Evolutionary conservation across 2,113 vertebrate species (phyloP).

Genomic region (Saguinus midas): DNA sequence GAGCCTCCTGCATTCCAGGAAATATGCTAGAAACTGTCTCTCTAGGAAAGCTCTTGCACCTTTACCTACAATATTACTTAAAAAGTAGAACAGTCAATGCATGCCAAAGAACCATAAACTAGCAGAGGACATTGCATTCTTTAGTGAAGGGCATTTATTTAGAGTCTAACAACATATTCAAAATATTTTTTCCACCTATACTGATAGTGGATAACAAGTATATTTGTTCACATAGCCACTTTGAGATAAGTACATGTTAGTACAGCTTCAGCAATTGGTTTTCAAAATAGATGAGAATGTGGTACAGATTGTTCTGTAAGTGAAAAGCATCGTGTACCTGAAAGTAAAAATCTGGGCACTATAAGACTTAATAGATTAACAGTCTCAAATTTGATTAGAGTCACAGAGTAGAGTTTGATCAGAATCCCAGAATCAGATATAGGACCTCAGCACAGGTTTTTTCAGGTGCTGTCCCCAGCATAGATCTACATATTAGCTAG

Average conservation of each 20-base stretch:
- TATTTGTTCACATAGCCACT: constrained; percentile 23
- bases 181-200: constrained; percentile 15
- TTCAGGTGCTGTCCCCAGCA: constrained; percentile 4
- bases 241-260: constrained; percentile 28
- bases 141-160: constrained; percentile 43
- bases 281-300: constrained; percentile 20
- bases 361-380: not conserved
- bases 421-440: constrained; percentile 21
- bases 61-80: constrained; percentile 31
- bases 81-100: constrained; percentile 38
- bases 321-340: not conserved
- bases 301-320: not conserved
- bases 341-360: not conserved
- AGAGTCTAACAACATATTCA: constrained; percentile 19
- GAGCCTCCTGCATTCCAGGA: not conserved
- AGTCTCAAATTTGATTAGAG: constrained; percentile 29
- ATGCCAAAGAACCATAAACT: constrained; percentile 55
- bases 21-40: constrained; percentile 22
- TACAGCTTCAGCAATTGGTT: constrained; percentile 1
- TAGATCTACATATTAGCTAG: not conserved
- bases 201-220: not conserved
- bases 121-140: constrained; percentile 48
- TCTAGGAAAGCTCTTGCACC: constrained; percentile 46
- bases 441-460: not conserved
- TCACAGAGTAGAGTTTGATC: not conserved